Evolutionary conservation across 1,140 invertebrate genomes (phyloP).

Genomic region (Drosophila nebulosa): DNA sequence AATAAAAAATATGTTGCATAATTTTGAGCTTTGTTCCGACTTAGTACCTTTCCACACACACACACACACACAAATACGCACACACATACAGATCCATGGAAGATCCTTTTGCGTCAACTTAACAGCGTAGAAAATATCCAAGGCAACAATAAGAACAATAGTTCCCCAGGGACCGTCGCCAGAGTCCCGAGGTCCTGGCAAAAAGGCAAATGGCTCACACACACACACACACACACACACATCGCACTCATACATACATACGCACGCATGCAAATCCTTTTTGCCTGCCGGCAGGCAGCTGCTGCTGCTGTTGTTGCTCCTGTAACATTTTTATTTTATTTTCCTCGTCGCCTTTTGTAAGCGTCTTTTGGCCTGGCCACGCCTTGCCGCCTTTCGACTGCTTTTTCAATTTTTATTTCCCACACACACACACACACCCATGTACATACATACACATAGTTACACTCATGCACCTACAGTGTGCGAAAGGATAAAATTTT

Average conservation of each 20-base stretch:
- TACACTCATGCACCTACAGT: neutral
- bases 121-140: conserved; percentile 78
- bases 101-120: conserved; percentile 78
- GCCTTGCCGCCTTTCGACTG: conserved; percentile 34
- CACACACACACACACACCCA: conserved; percentile 7
- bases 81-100: conserved; percentile 54
- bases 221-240: conserved; percentile 11
- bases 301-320: conserved; percentile 31
- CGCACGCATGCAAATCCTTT: conserved; percentile 75
- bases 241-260: no score
- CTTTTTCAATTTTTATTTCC: conserved; percentile 62
- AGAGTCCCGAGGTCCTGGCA: conserved; percentile 44
- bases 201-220: conserved; percentile 55
- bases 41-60: conserved; percentile 70
- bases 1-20: conserved; percentile 79
- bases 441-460: neutral
- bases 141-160: conserved; percentile 79
- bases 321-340: conserved; percentile 71
- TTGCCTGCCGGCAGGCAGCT: conserved; percentile 62
- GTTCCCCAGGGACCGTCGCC: conserved; percentile 67
- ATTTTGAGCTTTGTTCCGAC: conserved; percentile 77
- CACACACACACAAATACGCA: conserved; percentile 17
- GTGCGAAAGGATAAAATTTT: conserved; percentile 1
- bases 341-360: conserved; percentile 65
- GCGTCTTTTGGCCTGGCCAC: conserved; percentile 59